Percentiles rank a stretch among this genome's conserved stretches.
phyloP scores from a whole-genome alignment of 2,797 vertebrate species.

The Liasis olivaceus region DNA sequence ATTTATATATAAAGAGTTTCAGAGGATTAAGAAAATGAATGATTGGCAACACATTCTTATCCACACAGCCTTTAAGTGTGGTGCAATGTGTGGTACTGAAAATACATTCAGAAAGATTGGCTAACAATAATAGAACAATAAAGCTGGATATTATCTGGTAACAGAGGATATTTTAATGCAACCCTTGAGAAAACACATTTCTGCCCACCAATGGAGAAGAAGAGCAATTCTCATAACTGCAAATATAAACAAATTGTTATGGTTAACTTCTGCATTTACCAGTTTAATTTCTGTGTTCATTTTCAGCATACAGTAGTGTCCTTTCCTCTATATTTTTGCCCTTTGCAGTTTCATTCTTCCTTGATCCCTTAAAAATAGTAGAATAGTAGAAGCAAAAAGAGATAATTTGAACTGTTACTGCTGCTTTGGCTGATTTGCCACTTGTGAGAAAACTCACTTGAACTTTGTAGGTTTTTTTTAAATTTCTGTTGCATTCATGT shows the following conservation, averaged over 20 bases:
- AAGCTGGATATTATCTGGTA: background rate
- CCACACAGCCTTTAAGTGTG: background rate
- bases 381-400: background rate
- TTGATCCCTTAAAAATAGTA: background rate
- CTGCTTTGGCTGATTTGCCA: background rate
- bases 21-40: background rate
- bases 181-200: background rate
- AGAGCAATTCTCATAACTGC: background rate
- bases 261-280: background rate
- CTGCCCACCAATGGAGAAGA: background rate
- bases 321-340: background rate
- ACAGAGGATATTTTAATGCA: background rate
- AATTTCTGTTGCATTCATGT: background rate
- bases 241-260: background rate
- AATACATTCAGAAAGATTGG: constrained; percentile 3
- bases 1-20: background rate
- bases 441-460: background rate
- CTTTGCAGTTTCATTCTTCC: background rate
- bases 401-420: background rate
- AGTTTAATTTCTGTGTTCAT: background rate
- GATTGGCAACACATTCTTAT: background rate
- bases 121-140: constrained; percentile 9
- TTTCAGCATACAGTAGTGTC: background rate
- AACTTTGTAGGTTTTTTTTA: background rate
- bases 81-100: background rate